These are phyloP conservation scores for Calypte anna DNA, from an alignment of 2,113 vertebrate species.

Conservation along the genomic window DNA sequence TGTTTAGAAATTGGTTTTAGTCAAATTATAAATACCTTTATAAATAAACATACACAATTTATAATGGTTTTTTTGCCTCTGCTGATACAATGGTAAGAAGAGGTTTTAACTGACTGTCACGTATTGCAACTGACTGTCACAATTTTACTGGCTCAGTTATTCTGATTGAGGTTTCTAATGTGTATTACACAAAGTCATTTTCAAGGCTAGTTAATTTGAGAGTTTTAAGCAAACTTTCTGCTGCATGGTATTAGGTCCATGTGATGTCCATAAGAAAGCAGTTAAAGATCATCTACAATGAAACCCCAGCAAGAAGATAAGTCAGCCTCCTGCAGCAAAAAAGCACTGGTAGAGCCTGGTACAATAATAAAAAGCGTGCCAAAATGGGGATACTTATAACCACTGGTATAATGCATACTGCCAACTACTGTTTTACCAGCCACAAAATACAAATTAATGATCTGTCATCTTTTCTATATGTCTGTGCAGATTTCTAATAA, in stretches of 20 bases:
- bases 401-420: background rate
- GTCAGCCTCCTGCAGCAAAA: background rate
- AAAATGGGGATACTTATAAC: background rate
- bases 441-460: background rate
- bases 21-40: background rate
- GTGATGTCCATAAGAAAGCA: background rate
- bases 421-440: background rate
- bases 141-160: background rate
- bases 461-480: background rate
- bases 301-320: background rate
- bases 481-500: background rate
- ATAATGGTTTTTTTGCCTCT: background rate
- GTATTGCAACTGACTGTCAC: background rate
- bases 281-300: background rate
- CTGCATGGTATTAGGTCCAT: background rate
- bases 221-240: background rate
- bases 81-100: background rate
- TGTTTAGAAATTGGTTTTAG: background rate
- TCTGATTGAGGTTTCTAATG: background rate
- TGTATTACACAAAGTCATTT: background rate
- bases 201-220: background rate
- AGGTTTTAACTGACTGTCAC: background rate
- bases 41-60: background rate
- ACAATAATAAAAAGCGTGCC: background rate
- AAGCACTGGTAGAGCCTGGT: background rate